Evolutionary conservation across 2,113 vertebrate genomes (phyloP).

Genomic region (Gorsachius goisagi): DNA sequence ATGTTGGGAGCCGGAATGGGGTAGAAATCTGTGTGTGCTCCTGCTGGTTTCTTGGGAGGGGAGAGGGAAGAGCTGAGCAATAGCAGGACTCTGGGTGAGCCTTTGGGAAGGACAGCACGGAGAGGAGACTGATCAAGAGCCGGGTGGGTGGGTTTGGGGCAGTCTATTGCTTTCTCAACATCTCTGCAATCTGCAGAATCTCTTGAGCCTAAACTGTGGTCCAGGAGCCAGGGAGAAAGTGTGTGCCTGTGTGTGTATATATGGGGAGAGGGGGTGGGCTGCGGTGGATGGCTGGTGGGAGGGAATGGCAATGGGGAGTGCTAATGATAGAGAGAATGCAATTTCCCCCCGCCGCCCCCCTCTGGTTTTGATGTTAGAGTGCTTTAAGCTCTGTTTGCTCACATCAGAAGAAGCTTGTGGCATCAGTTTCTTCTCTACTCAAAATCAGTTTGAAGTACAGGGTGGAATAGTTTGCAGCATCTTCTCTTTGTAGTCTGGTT

Average conservation of each 20-base stretch:
- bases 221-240: neutral
- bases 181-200: neutral
- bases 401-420: neutral
- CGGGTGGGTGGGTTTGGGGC: neutral
- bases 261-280: neutral
- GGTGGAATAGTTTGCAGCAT: neutral
- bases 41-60: neutral
- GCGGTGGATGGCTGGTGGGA: neutral
- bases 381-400: neutral
- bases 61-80: neutral
- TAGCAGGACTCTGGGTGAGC: fast-evolving
- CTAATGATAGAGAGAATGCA: no score
- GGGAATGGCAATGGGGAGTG: neutral
- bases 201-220: neutral
- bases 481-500: neutral
- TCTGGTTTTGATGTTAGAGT: neutral
- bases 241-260: neutral
- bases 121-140: neutral
- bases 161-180: neutral
- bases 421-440: neutral
- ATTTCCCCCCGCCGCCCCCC: fast-evolving
- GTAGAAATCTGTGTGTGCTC: neutral
- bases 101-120: neutral
- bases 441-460: neutral
- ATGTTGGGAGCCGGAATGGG: neutral